These are phyloP conservation scores for Psittacus erithacus DNA, from an alignment of 2,113 vertebrate species.

Conservation along the genomic window DNA sequence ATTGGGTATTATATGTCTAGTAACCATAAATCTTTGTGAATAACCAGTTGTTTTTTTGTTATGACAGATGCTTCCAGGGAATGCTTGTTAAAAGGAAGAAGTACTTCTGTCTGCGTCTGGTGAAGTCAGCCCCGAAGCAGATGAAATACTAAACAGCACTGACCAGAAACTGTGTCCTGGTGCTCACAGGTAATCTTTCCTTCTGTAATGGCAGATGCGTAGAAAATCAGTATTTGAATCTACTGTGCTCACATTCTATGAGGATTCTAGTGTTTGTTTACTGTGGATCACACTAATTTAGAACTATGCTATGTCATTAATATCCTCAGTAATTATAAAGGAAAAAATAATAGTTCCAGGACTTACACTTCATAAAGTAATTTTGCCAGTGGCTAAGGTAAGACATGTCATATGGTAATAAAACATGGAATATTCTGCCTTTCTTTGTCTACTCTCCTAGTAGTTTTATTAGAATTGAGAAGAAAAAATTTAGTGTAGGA, in stretches of 20 bases:
- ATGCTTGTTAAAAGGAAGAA: not conserved
- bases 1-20: not conserved
- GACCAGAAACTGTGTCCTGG: not conserved
- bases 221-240: not conserved
- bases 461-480: not conserved
- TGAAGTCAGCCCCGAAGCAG: not conserved
- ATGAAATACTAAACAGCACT: not conserved
- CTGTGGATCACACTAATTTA: not conserved
- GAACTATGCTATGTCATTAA: not conserved
- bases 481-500: not conserved
- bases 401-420: not conserved
- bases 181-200: not conserved
- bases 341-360: not conserved
- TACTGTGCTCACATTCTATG: rapidly evolving
- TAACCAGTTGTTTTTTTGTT: conserved; percentile 5
- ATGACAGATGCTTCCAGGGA: conserved; percentile 25
- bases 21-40: not conserved
- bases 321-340: not conserved
- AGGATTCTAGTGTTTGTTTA: not conserved
- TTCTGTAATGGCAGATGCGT: not conserved
- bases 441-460: not conserved
- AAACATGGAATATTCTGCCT: not conserved
- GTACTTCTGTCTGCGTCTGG: not conserved
- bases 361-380: not conserved
- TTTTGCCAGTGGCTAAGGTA: not conserved